phyloP scores from a whole-genome alignment of 2,113 vertebrate species.

The Mixornis gularis region DNA sequence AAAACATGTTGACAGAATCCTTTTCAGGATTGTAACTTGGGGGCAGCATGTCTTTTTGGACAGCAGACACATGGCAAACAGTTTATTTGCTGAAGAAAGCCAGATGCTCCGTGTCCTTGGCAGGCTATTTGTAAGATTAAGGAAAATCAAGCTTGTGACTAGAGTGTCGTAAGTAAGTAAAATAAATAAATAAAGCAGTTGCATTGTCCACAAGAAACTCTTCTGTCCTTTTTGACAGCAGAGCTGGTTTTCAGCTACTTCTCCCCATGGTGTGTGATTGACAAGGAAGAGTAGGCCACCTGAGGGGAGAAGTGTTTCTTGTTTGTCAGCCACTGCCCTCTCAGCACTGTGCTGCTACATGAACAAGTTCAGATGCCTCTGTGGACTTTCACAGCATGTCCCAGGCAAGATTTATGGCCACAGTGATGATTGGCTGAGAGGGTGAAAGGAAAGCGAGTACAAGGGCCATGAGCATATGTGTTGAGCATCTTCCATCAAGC shows the following conservation, averaged over 20 bases:
- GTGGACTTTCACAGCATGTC: rapidly evolving
- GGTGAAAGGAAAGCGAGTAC: background rate
- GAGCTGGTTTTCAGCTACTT: slow-evolving; percentile 16
- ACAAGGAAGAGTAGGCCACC: slow-evolving; percentile 29
- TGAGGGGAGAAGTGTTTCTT: background rate
- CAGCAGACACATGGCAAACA: slow-evolving; percentile 32
- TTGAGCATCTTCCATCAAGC: background rate
- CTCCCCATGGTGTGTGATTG: background rate
- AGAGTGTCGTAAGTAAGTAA: slow-evolving; percentile 11
- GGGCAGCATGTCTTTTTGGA: slow-evolving; percentile 47
- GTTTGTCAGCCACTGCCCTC: background rate
- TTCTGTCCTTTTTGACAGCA: background rate
- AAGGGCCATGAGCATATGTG: background rate
- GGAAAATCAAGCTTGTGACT: slow-evolving; percentile 3
- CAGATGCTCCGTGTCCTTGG: slow-evolving; percentile 33
- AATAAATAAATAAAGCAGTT: slow-evolving; percentile 31
- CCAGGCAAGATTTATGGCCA: background rate
- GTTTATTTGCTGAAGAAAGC: slow-evolving; percentile 57
- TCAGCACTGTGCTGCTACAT: background rate
- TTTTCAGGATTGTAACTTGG: slow-evolving; percentile 51
- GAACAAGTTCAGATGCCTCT: slow-evolving; percentile 4
- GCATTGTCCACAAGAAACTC: background rate
- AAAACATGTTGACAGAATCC: slow-evolving; percentile 52
- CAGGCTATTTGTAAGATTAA: slow-evolving; percentile 42
- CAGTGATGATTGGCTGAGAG: rapidly evolving